phyloP scores from a whole-genome alignment of 2,113 vertebrate genomes.

The Strix aluco region DNA sequence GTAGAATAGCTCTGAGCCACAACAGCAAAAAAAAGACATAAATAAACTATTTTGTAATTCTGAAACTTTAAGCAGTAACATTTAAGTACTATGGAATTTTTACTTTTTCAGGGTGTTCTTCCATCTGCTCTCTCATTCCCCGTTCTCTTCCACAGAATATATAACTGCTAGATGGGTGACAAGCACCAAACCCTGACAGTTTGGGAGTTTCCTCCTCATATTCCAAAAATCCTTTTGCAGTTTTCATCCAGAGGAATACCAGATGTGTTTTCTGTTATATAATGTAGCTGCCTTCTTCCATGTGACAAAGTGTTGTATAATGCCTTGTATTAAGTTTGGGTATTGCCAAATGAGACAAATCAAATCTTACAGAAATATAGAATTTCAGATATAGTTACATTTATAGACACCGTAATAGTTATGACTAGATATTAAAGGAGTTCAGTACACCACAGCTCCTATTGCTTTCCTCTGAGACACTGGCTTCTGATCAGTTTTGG shows the following conservation, averaged over 20 bases:
- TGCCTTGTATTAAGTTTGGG: neutral
- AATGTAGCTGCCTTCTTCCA: neutral
- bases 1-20: neutral
- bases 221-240: neutral
- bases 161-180: neutral
- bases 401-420: neutral
- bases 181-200: neutral
- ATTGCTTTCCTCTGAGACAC: neutral
- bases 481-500: neutral
- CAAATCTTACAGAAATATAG: neutral
- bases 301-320: neutral
- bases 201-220: neutral
- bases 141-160: neutral
- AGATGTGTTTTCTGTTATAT: neutral
- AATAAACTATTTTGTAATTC: neutral
- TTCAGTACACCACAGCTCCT: neutral
- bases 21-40: neutral
- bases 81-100: neutral
- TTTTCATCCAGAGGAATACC: neutral
- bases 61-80: neutral
- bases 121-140: neutral
- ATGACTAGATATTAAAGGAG: neutral
- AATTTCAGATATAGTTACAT: neutral
- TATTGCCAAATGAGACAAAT: neutral
- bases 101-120: neutral